Evolutionary conservation across 2,888 invertebrate species (phyloP).

Genomic region (Chrysolina haemoptera): DNA sequence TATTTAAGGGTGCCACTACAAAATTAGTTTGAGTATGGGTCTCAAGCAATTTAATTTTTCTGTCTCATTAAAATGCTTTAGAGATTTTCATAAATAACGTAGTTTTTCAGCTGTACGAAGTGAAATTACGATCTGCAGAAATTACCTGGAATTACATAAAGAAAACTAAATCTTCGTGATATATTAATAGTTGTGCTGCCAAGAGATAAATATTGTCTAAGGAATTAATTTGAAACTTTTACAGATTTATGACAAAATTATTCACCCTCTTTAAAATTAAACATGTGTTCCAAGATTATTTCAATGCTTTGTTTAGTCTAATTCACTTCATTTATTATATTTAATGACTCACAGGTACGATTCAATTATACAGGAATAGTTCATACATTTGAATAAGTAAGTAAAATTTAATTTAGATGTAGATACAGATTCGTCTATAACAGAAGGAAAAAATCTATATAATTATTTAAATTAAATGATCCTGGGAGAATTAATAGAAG

Average conservation of each 20-base stretch:
- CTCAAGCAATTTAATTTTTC: too few species aligned
- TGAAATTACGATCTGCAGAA: background rate
- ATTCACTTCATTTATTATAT: background rate
- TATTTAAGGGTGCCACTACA: too few species aligned
- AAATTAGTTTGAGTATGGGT: too few species aligned
- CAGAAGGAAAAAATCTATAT: too few species aligned
- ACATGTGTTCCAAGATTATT: background rate
- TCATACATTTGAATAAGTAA: too few species aligned
- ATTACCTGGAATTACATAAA: background rate
- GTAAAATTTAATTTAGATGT: too few species aligned
- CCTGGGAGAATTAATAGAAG: too few species aligned
- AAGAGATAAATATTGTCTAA: slow-evolving; percentile 1
- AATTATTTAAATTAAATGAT: too few species aligned
- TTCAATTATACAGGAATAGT: background rate
- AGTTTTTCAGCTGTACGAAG: background rate
- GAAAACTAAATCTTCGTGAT: slow-evolving; percentile 4
- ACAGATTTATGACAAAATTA: background rate
- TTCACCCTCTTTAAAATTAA: background rate
- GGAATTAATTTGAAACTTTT: background rate
- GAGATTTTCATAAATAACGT: too few species aligned
- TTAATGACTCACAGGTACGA: background rate
- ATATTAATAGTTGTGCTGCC: background rate
- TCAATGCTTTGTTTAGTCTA: background rate
- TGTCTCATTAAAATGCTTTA: too few species aligned
- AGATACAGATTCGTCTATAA: too few species aligned